Evolutionary conservation across 1,140 invertebrate genomes (phyloP).

Genomic region (Aphelenchoides avenae): DNA sequence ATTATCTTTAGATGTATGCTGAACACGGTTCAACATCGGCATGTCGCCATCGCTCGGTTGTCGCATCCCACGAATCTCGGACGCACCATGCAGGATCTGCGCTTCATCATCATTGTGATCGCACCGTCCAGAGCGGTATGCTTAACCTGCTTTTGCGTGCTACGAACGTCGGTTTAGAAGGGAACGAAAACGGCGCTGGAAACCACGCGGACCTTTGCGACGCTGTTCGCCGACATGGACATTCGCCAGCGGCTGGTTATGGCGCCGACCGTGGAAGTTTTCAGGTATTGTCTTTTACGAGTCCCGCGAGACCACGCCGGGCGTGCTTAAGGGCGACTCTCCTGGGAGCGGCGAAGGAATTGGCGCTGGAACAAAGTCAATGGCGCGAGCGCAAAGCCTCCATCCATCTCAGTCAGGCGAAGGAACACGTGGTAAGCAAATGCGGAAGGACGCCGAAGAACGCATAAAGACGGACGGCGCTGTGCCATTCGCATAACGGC

Average conservation of each 20-base stretch:
- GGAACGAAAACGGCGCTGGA: constrained; percentile 70
- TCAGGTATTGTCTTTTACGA: constrained; percentile 48
- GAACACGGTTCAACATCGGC: constrained; percentile 64
- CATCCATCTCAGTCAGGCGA: constrained; percentile 60
- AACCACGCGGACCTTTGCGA: constrained; percentile 69
- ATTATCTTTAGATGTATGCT: constrained; percentile 62
- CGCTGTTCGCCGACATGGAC: constrained; percentile 68
- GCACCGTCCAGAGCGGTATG: constrained; percentile 68
- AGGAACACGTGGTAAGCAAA: constrained; percentile 61
- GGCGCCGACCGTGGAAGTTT: constrained; percentile 60
- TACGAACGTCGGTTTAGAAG: constrained; percentile 64
- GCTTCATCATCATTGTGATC: constrained; percentile 67
- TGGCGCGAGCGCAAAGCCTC: constrained; percentile 61
- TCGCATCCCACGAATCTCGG: constrained; percentile 67
- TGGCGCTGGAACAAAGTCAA: constrained; percentile 65
- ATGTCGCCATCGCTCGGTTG: constrained; percentile 67
- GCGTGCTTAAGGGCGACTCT: constrained; percentile 63
- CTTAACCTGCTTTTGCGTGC: too few relatives aligned
- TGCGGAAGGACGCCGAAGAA: too few relatives aligned
- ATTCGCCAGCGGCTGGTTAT: constrained; percentile 65
- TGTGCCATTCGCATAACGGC: too few relatives aligned
- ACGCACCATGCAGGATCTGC: constrained; percentile 67
- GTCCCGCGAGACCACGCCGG: constrained; percentile 51
- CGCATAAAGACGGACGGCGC: too few relatives aligned
- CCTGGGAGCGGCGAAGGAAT: constrained; percentile 64